Conservation (phyloP, 2,113 vertebrate species). For the Pionites leucogaster region DNA sequence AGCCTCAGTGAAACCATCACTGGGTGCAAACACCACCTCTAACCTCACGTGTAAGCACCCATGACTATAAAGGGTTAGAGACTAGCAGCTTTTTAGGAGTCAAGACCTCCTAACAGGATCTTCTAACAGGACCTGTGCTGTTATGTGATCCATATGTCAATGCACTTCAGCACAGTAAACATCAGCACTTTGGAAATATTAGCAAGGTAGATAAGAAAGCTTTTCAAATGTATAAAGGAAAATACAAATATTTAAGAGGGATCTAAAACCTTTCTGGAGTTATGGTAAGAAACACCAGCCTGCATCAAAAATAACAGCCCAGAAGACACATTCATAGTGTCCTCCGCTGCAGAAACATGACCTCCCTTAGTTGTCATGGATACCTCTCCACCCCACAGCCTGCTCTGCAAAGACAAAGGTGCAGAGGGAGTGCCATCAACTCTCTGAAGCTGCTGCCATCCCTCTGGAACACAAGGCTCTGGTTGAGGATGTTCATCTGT, state of each 20-base stretch:
- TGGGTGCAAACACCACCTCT: not conserved
- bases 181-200: not conserved
- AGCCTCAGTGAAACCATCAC: not conserved
- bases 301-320: not conserved
- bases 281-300: not conserved
- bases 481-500: not conserved
- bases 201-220: not conserved
- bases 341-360: not conserved
- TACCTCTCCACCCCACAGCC: not conserved
- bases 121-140: not conserved
- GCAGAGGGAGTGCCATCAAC: not conserved
- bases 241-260: not conserved
- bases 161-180: not conserved
- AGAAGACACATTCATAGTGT: not conserved
- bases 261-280: not conserved
- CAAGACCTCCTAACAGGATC: not conserved
- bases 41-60: not conserved
- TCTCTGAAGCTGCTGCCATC: not conserved
- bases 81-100: not conserved
- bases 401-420: not conserved
- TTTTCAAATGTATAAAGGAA: not conserved
- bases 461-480: not conserved
- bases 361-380: not conserved
- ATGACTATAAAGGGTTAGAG: not conserved
- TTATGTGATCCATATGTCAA: not conserved